These are phyloP conservation scores for Halesus radiatus DNA, from an alignment of 1,140 invertebrate genomes.

Conservation along the genomic window DNA sequence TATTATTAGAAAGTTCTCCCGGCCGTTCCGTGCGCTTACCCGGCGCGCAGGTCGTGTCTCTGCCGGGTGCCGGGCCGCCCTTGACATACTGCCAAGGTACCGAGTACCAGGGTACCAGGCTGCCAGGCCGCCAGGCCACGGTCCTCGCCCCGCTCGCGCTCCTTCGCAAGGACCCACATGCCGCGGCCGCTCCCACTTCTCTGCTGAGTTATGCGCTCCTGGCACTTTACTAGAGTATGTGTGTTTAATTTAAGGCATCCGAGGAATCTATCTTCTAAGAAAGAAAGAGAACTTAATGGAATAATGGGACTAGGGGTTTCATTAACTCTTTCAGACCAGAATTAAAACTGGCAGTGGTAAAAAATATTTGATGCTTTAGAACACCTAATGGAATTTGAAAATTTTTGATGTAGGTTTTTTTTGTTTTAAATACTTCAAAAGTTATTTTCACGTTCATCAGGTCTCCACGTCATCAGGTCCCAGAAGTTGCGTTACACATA, in stretches of 20 bases:
- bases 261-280: not conserved
- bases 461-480: too few relatives aligned
- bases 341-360: too few relatives aligned
- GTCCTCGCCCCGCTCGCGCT: not conserved
- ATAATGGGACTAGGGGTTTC: too few relatives aligned
- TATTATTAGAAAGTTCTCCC: conserved; percentile 17
- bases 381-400: too few relatives aligned
- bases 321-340: too few relatives aligned
- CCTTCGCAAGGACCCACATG: not conserved
- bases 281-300: not conserved
- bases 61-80: conserved; percentile 32
- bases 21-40: not conserved
- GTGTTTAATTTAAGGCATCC: not conserved
- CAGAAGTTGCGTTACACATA: too few relatives aligned
- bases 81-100: conserved; percentile 33
- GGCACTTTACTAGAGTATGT: not conserved
- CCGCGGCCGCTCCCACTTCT: not conserved
- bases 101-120: too few relatives aligned
- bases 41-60: not conserved
- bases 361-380: too few relatives aligned
- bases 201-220: conserved; percentile 22
- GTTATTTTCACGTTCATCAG: too few relatives aligned
- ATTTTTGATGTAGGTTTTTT: too few relatives aligned
- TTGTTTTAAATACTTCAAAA: too few relatives aligned
- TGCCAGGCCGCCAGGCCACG: not conserved